Base-by-base conservation (phyloP, 2,888 invertebrate species). In the Cyrtodaria siliqua region DNA sequence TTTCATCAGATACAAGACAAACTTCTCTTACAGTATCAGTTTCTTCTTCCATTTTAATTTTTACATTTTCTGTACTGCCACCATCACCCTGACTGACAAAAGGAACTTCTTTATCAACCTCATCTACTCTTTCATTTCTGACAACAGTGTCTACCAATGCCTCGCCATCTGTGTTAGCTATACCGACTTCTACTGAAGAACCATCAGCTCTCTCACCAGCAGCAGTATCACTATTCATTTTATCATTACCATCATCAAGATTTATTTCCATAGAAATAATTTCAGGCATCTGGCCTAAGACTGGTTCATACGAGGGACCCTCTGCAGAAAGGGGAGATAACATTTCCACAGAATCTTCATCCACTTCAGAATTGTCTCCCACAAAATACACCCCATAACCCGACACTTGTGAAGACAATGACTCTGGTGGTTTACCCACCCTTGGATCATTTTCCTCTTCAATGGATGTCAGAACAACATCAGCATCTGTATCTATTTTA, bases 401-500 rank as follows among this genome's bases (percentile, higher is more conserved):
- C 18, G 73, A 70, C 42, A 79, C 33, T 14, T 53, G 27, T 33
- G 69, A 59, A 24, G 29, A 56, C n/a, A 29, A 20, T 42, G 52
- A 49, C n/a, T n/a, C n/a, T n/a, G n/a, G n/a, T 33, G 33, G 12
- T 33, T 33, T 4, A 33, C 33, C 33, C 24, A 49, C 40, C 38
- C 44, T 23, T 0, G 42, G 29, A 8, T 59, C 59, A 4, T 42
- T n/a, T 20, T 62, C 62, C 24, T 72, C 75, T n/a, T 56, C 52
- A 9, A 57, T 53, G 2, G 75, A 75, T 23, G 72, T 62, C 16
- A 78, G 50, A 33, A 80, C 75, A 40, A 72, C 49, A 62, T 72
- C 75, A 40, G 71, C 68, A 61, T 79, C 75, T 18, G 80, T 77
- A 18, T 80, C 67, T 50, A 80, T 49, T 57, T 77, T 73, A 29